These are phyloP conservation scores for Aphis craccivora DNA, from an alignment of 1,140 invertebrate genomes.

Conservation along the genomic window DNA sequence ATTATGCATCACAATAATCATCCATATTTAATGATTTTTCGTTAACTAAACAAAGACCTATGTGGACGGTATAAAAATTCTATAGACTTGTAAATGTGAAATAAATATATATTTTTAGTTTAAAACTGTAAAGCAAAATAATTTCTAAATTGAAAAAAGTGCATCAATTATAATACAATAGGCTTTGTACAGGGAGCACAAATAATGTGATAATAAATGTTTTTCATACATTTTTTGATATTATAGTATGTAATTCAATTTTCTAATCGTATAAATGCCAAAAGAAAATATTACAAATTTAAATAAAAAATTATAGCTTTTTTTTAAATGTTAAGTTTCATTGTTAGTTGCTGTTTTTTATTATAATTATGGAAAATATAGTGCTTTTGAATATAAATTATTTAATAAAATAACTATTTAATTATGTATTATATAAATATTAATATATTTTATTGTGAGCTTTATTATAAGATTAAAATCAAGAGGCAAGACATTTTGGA, in stretches of 20 bases:
- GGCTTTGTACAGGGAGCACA: background rate
- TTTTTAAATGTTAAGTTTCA: background rate
- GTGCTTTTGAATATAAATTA: background rate
- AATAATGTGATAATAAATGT: background rate
- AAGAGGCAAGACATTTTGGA: background rate
- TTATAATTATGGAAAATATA: background rate
- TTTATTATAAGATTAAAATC: background rate
- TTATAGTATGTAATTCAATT: background rate
- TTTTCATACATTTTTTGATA: background rate
- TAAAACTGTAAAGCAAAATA: background rate
- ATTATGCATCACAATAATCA: background rate
- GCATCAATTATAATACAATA: background rate
- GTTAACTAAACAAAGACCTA: background rate
- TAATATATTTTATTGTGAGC: background rate
- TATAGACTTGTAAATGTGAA: background rate
- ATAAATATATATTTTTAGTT: background rate
- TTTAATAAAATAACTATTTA: background rate
- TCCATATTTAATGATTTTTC: background rate
- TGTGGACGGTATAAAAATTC: background rate
- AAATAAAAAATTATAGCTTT: background rate
- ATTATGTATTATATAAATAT: background rate
- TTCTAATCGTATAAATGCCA: background rate
- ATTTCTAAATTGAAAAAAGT: background rate
- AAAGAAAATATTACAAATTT: background rate
- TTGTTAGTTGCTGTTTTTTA: background rate